Percentiles rank a stretch among this genome's conserved stretches.
phyloP scores from a whole-genome alignment of 2,888 invertebrate genomes.

The Polia nebulosa region DNA sequence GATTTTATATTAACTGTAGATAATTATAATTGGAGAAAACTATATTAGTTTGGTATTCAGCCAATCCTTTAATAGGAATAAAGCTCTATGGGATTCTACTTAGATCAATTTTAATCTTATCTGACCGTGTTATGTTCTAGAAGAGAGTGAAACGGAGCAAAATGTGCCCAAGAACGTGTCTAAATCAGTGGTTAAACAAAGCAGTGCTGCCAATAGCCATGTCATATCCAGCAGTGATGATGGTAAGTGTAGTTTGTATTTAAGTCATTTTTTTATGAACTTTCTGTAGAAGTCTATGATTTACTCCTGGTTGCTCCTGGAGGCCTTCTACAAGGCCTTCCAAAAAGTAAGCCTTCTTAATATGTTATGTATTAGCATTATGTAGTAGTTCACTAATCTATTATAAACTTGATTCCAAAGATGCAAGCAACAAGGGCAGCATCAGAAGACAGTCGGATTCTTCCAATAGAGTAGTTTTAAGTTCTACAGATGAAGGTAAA shows the following conservation, averaged over 20 bases:
- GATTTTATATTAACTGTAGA: not conserved
- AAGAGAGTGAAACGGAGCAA: slow-evolving; percentile 70
- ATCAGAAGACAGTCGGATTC: slow-evolving; percentile 72
- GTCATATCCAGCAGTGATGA: slow-evolving; percentile 81
- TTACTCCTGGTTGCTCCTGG: not conserved
- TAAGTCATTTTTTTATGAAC: not conserved
- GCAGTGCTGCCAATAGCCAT: slow-evolving; percentile 68
- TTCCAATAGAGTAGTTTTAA: slow-evolving; percentile 74
- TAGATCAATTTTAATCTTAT: not conserved
- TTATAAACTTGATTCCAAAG: slow-evolving; percentile 57
- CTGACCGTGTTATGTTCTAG: slow-evolving; percentile 62
- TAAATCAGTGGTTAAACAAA: slow-evolving; percentile 68
- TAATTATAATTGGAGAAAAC: not conserved
- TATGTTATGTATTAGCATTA: not conserved
- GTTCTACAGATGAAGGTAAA: slow-evolving; percentile 81
- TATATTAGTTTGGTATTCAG: not conserved
- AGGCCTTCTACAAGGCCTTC: not conserved
- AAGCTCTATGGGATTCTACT: no score
- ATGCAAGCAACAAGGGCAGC: slow-evolving; percentile 73
- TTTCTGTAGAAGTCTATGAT: not conserved
- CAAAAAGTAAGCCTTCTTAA: not conserved
- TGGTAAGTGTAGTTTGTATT: slow-evolving; percentile 69
- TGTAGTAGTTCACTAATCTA: no score
- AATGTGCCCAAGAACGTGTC: slow-evolving; percentile 47
- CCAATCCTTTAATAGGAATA: not conserved